A percentile compares a stretch with the other conserved stretches of the same genome.
Evolutionary conservation across 2,797 vertebrate species (phyloP).

Genomic region (Molothrus ater): DNA sequence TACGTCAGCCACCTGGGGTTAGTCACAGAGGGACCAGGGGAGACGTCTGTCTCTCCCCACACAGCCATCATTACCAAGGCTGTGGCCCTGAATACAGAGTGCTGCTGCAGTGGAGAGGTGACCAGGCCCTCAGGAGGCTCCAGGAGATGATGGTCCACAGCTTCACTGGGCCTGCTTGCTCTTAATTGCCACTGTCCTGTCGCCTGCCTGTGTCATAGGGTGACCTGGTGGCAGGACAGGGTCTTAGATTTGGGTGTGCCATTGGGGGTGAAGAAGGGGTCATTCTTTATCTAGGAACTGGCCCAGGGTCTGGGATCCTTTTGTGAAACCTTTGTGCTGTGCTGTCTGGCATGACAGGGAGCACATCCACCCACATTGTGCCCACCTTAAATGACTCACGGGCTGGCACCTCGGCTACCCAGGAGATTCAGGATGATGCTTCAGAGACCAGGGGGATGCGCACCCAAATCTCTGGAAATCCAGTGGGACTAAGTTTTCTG

Average conservation of each 20-base stretch:
- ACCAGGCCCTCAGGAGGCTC: not conserved
- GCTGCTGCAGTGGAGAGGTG: not conserved
- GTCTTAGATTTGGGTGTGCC: not conserved
- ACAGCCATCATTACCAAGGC: not conserved
- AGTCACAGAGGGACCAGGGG: not conserved
- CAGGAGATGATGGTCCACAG: not conserved
- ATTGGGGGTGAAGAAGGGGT: accelerated
- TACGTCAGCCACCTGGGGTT: not conserved
- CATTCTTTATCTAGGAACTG: not conserved
- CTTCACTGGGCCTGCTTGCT: not conserved
- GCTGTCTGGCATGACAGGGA: not conserved
- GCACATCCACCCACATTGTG: accelerated
- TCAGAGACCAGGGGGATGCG: not conserved
- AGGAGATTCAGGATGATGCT: not conserved
- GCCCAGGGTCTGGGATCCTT: not conserved
- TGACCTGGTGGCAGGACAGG: not conserved
- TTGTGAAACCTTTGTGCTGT: not conserved
- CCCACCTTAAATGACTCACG: accelerated
- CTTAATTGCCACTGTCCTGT: not conserved
- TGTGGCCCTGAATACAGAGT: not conserved
- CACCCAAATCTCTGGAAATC: not conserved
- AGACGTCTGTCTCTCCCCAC: not conserved
- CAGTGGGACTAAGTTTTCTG: not conserved
- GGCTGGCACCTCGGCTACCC: not conserved
- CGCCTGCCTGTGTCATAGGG: not conserved